Evolutionary conservation across 2,797 vertebrate genomes (phyloP).

Genomic region (Crocidura indochinensis): DNA sequence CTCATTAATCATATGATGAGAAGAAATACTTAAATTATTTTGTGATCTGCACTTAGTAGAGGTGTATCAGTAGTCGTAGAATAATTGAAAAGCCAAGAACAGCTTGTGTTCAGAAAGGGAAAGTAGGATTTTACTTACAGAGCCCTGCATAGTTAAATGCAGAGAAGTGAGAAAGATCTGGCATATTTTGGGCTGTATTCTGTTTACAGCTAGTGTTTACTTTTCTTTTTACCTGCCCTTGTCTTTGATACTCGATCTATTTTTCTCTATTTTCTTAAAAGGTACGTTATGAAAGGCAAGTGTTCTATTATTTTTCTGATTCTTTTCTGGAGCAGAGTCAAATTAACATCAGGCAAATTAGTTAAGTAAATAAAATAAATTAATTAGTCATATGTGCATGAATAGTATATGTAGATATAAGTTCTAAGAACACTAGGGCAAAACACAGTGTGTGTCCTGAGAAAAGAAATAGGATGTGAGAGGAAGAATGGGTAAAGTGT

Average conservation of each 20-base stretch:
- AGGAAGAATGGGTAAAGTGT: too few relatives aligned
- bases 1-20: not conserved
- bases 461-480: too few relatives aligned
- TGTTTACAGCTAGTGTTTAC: not conserved
- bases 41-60: not conserved
- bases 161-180: not conserved
- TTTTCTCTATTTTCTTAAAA: not conserved
- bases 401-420: too few relatives aligned
- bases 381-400: too few relatives aligned
- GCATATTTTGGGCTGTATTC: not conserved
- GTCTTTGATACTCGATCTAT: not conserved
- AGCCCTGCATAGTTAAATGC: not conserved
- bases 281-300: not conserved
- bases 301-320: too few relatives aligned
- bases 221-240: not conserved
- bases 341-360: too few relatives aligned
- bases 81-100: not conserved
- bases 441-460: too few relatives aligned
- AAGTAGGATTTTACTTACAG: not conserved
- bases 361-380: too few relatives aligned
- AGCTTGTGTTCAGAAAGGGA: not conserved
- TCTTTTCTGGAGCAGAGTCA: too few relatives aligned
- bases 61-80: not conserved
- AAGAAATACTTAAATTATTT: conserved; percentile 13
- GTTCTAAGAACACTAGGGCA: too few relatives aligned